Evolutionary conservation across 2,888 invertebrate species (phyloP).

Genomic region (Serrognathus titanus): DNA sequence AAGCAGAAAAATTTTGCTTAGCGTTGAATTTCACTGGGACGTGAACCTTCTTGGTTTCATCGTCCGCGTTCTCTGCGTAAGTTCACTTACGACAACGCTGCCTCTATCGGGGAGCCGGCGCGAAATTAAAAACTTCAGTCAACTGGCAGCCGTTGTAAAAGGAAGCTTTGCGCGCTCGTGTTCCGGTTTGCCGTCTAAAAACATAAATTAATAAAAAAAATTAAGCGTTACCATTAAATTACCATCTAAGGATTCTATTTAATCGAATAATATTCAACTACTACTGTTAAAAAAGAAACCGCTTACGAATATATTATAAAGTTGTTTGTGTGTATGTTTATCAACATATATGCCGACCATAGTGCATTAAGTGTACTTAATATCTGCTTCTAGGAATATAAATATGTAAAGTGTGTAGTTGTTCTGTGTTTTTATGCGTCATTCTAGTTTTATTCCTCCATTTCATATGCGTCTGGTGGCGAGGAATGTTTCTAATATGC

Average conservation of each 20-base stretch:
- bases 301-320: constrained; percentile 1
- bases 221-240: not conserved
- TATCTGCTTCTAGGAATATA: constrained; percentile 2
- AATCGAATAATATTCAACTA: not conserved
- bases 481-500: no score
- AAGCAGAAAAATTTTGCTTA: constrained; percentile 11
- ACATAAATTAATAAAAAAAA: not conserved
- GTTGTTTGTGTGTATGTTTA: not conserved
- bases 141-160: constrained; percentile 18
- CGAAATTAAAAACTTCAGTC: constrained; percentile 25
- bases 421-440: not conserved
- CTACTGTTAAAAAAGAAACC: not conserved
- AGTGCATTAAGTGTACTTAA: not conserved
- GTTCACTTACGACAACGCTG: constrained; percentile 11
- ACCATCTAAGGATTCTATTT: not conserved
- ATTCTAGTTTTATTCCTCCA: not conserved
- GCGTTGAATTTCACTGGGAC: constrained; percentile 3
- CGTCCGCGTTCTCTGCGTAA: constrained; percentile 1
- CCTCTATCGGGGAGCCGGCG: constrained; percentile 20
- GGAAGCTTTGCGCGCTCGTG: constrained; percentile 8
- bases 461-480: no score
- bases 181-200: constrained; percentile 6
- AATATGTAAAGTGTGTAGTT: constrained; percentile 3
- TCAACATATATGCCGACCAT: not conserved
- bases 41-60: not conserved